Evolutionary conservation across 2,888 invertebrate genomes (phyloP), one percentile per base, ranked within the genome.

Genomic region (Diarsia mendica): DNA sequence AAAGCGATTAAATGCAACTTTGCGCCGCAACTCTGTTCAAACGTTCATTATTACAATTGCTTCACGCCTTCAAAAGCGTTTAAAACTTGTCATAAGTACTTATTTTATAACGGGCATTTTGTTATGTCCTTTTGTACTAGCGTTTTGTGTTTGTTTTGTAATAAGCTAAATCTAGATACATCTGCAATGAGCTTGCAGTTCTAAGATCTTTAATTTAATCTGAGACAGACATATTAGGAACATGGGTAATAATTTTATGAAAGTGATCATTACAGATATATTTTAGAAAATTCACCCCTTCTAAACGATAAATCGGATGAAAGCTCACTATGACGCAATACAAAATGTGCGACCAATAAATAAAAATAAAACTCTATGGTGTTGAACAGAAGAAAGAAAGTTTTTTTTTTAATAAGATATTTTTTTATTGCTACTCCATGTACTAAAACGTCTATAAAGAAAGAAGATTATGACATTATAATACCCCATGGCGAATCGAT

Each of bases 21-120:
- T 48, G 39, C 75, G 64, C 71, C 79, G 79, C 70, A 75, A 71
- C 80, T 86, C 77, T 68, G 87, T 90, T 88, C 79, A 82, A 82
- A 70, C 77, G 66, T 83, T 87, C 84, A 89, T 91, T 87, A 87
- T 86, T 75, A 80, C 87, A 87, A 88, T 89, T 87, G 87, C 86
- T 65, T 66, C 48, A 55, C 81, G 70, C 76, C 79, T 75, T 67
- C 85, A 74, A 83, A 82, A 89, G 79, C 89, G 79, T 78, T 91
- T 88, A 84, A 90, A 90, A 85, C 88, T 89, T 78, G 60, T 63
- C 48, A 74, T 69, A 75, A n/a, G n/a, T n/a, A n/a, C 70, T 79
- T 83, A 89, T 83, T 87, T 84, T 84, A 65, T 60, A 72, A 75
- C 67, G 65, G 80, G 77, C 67, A 83, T 78, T 72, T 75, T 67